Evolutionary conservation across 2,797 vertebrate genomes (phyloP).

Genomic region (Lutjanus campechanus): DNA sequence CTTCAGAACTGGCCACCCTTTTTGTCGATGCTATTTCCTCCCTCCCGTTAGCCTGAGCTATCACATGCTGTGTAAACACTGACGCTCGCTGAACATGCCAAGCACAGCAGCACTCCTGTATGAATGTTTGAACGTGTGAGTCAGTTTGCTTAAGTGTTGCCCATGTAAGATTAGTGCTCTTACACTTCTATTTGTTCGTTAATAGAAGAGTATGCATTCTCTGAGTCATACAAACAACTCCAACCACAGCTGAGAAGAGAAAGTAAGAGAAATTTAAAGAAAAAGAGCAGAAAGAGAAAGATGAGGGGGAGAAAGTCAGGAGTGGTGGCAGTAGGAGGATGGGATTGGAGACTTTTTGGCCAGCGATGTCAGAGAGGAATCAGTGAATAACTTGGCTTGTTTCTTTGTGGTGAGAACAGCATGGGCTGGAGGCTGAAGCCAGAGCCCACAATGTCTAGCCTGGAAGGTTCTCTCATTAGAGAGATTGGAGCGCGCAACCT

Average conservation of each 20-base stretch:
- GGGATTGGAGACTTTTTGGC: conserved; percentile 78
- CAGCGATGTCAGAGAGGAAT: conserved; percentile 82
- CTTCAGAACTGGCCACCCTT: conserved; percentile 78
- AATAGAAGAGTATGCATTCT: conserved; percentile 15
- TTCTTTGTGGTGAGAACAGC: conserved; percentile 86
- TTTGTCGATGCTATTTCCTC: conserved; percentile 74
- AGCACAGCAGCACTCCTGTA: conserved; percentile 62
- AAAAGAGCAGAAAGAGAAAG: conserved; percentile 60
- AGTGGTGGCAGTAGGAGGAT: conserved; percentile 69
- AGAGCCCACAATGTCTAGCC: conserved; percentile 86
- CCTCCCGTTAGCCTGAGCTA: conserved; percentile 67
- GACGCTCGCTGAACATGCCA: conserved; percentile 62
- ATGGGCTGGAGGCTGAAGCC: conserved; percentile 82
- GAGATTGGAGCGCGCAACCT: conserved; percentile 77
- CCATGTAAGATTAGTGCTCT: conserved; percentile 11
- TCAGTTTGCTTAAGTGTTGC: conserved; percentile 19
- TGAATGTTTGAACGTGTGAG: conserved; percentile 27
- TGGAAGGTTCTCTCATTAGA: conserved; percentile 87
- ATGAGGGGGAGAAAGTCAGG: conserved; percentile 59
- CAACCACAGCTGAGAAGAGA: conserved; percentile 51
- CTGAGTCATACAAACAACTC: conserved; percentile 42
- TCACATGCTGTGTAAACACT: conserved; percentile 79
- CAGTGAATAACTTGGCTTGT: conserved; percentile 84
- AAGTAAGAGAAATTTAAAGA: conserved; percentile 45
- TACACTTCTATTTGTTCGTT: conserved; percentile 10